These are phyloP conservation scores for Euclidia mi DNA, from an alignment of 2,888 invertebrate species.

Conservation along the genomic window DNA sequence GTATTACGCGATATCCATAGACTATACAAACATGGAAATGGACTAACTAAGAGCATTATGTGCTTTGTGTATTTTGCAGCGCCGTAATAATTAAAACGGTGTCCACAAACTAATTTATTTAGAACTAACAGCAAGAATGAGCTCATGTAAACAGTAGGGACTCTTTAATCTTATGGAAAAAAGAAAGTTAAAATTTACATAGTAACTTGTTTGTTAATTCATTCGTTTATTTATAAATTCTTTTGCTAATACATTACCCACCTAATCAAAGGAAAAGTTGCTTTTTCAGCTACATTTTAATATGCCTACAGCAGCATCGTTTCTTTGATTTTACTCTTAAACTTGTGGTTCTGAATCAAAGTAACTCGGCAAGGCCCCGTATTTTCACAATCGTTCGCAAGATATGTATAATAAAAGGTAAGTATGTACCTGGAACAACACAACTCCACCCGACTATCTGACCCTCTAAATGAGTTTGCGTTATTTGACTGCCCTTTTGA, in stretches of 20 bases:
- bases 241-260: constrained; percentile 11
- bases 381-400: constrained; percentile 21
- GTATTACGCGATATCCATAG: constrained; percentile 26
- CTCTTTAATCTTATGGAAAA: constrained; percentile 54
- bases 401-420: constrained; percentile 23
- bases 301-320: not conserved
- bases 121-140: constrained; percentile 28
- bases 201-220: constrained; percentile 9
- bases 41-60: constrained; percentile 41
- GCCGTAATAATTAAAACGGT: constrained; percentile 50
- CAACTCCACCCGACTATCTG: constrained; percentile 40
- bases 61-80: constrained; percentile 40
- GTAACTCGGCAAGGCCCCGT: not conserved
- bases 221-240: constrained; percentile 19
- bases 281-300: not conserved
- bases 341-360: not conserved
- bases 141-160: constrained; percentile 26
- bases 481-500: constrained; percentile 49
- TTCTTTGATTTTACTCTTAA: not conserved
- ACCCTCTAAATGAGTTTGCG: constrained; percentile 58
- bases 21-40: constrained; percentile 41
- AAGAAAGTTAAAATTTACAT: constrained; percentile 38
- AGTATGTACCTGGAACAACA: constrained; percentile 40
- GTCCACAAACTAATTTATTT: constrained; percentile 53
- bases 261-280: constrained; percentile 17